Conservation (phyloP, 2,888 invertebrate species). For the Idaea dimidiata region DNA sequence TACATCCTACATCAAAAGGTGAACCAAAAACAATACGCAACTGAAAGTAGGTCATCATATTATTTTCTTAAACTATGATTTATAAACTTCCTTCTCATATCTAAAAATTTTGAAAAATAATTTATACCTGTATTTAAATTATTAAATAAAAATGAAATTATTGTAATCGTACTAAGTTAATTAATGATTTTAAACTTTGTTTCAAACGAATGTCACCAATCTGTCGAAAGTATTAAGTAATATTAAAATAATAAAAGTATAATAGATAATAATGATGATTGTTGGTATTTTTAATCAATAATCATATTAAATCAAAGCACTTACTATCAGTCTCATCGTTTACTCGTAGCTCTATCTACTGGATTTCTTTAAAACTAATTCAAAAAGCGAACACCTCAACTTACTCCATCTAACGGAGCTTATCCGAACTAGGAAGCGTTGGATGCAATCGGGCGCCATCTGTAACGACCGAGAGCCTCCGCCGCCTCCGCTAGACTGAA, state of each 20-base stretch:
- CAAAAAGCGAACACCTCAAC: conserved; percentile 13
- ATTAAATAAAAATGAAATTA: too few relatives aligned
- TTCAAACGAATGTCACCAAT: too few relatives aligned
- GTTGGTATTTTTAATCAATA: not conserved
- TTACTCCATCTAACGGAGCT: conserved; percentile 59
- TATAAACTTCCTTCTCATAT: too few relatives aligned
- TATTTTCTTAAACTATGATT: not conserved
- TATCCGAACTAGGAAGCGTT: conserved; percentile 37
- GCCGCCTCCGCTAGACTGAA: conserved; percentile 57
- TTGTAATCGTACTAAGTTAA: too few relatives aligned
- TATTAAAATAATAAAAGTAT: not conserved
- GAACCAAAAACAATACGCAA: not conserved
- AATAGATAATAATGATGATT: not conserved
- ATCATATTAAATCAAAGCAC: conserved; percentile 19
- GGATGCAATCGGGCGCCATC: conserved; percentile 53
- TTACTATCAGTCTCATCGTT: conserved; percentile 45
- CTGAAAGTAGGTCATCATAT: not conserved
- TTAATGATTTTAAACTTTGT: too few relatives aligned
- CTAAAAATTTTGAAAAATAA: too few relatives aligned
- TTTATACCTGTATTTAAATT: too few relatives aligned
- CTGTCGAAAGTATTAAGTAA: too few relatives aligned
- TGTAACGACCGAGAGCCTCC: conserved; percentile 54
- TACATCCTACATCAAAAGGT: not conserved
- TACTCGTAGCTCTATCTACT: conserved; percentile 53
- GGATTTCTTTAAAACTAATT: conserved; percentile 25